These are phyloP conservation scores for Pogonocherus hispidulus DNA, from an alignment of 2,888 invertebrate genomes.

Conservation along the genomic window DNA sequence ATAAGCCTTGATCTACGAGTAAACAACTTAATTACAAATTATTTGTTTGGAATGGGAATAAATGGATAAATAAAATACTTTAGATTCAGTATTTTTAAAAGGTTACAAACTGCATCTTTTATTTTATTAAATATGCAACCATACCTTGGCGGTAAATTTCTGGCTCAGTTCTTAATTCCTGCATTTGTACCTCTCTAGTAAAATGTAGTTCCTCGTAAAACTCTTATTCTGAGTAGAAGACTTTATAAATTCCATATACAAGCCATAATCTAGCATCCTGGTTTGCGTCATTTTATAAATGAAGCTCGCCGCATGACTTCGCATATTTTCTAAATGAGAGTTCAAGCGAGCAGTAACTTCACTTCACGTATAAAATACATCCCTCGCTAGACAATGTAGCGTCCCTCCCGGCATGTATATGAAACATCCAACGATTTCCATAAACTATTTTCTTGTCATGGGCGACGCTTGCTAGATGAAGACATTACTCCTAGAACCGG, in stretches of 20 bases:
- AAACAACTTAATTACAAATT: too few relatives aligned
- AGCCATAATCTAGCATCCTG: background rate
- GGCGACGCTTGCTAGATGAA: background rate
- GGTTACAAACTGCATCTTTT: too few relatives aligned
- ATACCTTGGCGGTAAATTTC: background rate
- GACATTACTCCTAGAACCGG: background rate
- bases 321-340: background rate
- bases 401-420: too few relatives aligned
- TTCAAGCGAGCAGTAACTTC: background rate
- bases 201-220: too few relatives aligned
- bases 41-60: too few relatives aligned
- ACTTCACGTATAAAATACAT: background rate
- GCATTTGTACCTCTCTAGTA: background rate
- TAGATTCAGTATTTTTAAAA: too few relatives aligned
- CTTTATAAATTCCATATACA: background rate
- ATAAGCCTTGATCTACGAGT: too few relatives aligned
- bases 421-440: too few relatives aligned
- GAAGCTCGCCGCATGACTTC: background rate
- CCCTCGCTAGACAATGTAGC: background rate
- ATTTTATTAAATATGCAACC: too few relatives aligned
- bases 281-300: background rate
- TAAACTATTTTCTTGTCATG: background rate
- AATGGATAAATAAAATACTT: too few relatives aligned
- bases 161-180: background rate
- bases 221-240: too few relatives aligned